A percentile compares a stretch with the other conserved stretches of the same genome.
phyloP scores from a whole-genome alignment of 1,140 invertebrate genomes.

The Hyles vespertilio region DNA sequence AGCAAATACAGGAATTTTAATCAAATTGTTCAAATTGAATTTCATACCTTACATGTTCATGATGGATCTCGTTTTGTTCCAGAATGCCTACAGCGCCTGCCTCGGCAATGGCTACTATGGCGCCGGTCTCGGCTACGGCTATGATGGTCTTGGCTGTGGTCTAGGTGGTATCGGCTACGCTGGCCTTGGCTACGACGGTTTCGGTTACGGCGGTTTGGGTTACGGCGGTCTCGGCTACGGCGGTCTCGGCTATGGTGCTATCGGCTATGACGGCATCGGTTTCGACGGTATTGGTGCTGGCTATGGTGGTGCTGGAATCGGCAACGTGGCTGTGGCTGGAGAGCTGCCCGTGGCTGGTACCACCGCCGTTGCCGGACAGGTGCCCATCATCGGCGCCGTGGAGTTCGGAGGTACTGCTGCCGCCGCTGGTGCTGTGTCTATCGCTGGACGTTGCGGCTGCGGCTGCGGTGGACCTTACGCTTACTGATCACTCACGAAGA shows the following conservation, averaged over 20 bases:
- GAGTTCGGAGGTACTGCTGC: conserved; percentile 17
- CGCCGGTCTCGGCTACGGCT: neutral
- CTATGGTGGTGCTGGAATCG: conserved; percentile 8
- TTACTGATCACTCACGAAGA: too few species aligned
- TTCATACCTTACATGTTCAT: neutral
- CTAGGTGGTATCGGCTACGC: neutral
- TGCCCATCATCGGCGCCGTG: conserved; percentile 27
- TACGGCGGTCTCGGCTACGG: conserved; percentile 13
- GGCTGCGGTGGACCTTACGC: conserved; percentile 11
- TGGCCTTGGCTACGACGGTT: neutral
- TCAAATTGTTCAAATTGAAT: too few species aligned
- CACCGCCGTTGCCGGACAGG: conserved; percentile 18
- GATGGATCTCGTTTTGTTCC: neutral
- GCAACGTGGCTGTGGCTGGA: conserved; percentile 17
- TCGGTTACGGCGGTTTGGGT: conserved; percentile 2
- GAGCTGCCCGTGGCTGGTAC: conserved; percentile 21
- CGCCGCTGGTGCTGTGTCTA: conserved; percentile 22
- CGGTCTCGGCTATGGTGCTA: conserved; percentile 3
- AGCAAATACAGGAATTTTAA: too few species aligned
- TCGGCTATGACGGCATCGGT: conserved; percentile 9
- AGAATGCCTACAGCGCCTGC: too few species aligned
- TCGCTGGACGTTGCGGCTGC: conserved; percentile 22
- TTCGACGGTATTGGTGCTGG: conserved; percentile 13
- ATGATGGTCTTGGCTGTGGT: too few species aligned
- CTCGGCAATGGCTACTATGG: neutral